Evolutionary conservation across 2,888 invertebrate genomes (phyloP), one percentile per base, ranked within the genome.

Genomic region (Yponomeuta evonymella): DNA sequence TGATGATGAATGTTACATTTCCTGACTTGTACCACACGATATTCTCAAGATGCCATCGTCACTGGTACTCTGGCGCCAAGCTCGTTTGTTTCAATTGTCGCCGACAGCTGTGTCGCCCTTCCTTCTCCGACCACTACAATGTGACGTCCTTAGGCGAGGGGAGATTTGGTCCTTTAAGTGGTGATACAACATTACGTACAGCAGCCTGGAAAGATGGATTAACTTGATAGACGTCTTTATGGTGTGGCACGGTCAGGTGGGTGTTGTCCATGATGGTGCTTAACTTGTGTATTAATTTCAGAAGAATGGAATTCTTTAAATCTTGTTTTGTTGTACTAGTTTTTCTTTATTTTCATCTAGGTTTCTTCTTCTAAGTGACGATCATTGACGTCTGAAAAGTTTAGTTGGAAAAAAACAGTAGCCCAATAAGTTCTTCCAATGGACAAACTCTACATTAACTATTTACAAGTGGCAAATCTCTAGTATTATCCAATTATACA

Each of bases 31-130:
- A 48, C 67, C 67, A 43, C 67, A 67, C 11, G 51, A 69, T n/a
- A 58, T 30, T 69, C 51, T 69, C 58, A n/a, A 69, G 58, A 43
- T 43, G 48, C 33, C 67, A 33, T 43, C 43, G 67, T 33, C 67
- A 43, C n/a, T n/a, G 48, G 43, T 1, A 67, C 48, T 36, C 5
- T 81, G 89, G 89, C 89, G 88, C 89, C 89, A 84, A 73, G 75
- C 77, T 87, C 85, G 86, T 88, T 89, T 84, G 83, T 82, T 77
- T 85, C 89, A 89, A 89, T 89, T 89, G 87, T 62, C 23, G 63
- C 79, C 51, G 51, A 76, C 75, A 77, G 88, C 86, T 84, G 87
- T 87, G 87, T 81, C 77, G 30, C 78, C 78, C 73, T 77, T 76
- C 78, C 76, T 79, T 77, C 77, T 74, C 75, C 8, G 43, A 71